Evolutionary conservation across 2,888 invertebrate genomes (phyloP).

Genomic region (Tinea pellionella): DNA sequence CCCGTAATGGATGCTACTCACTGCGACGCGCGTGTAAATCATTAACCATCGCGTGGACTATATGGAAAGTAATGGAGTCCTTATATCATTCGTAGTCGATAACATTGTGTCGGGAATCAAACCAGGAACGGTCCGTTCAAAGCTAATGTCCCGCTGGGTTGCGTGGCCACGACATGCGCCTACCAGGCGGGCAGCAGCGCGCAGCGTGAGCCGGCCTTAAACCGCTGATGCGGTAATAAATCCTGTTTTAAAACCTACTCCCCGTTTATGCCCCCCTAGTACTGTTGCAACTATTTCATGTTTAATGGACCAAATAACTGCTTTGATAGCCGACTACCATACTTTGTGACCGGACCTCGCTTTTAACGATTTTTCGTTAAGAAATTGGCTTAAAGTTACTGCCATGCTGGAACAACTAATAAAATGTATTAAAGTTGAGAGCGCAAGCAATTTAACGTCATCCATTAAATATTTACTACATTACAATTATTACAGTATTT

Average conservation of each 20-base stretch:
- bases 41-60: slow-evolving; percentile 3
- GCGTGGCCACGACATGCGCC: slow-evolving; percentile 33
- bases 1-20: neutral
- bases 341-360: slow-evolving; percentile 7
- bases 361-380: slow-evolving; percentile 13
- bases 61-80: neutral
- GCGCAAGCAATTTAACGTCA: too few relatives aligned
- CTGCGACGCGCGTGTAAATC: neutral
- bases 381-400: neutral
- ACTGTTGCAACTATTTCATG: slow-evolving; percentile 49
- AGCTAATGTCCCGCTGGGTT: slow-evolving; percentile 32
- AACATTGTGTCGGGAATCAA: slow-evolving; percentile 11
- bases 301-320: slow-evolving; percentile 62
- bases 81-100: neutral
- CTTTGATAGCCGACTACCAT: slow-evolving; percentile 28
- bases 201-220: slow-evolving; percentile 32
- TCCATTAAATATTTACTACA: too few relatives aligned
- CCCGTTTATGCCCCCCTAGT: slow-evolving; percentile 15
- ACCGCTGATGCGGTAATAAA: slow-evolving; percentile 39
- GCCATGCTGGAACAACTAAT: neutral
- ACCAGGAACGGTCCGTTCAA: neutral
- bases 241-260: slow-evolving; percentile 41
- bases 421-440: neutral
- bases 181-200: slow-evolving; percentile 32
- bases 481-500: too few relatives aligned